Evolutionary conservation across 2,113 vertebrate species (phyloP).

Genomic region (Gnathonemus echidnorhynchus): DNA sequence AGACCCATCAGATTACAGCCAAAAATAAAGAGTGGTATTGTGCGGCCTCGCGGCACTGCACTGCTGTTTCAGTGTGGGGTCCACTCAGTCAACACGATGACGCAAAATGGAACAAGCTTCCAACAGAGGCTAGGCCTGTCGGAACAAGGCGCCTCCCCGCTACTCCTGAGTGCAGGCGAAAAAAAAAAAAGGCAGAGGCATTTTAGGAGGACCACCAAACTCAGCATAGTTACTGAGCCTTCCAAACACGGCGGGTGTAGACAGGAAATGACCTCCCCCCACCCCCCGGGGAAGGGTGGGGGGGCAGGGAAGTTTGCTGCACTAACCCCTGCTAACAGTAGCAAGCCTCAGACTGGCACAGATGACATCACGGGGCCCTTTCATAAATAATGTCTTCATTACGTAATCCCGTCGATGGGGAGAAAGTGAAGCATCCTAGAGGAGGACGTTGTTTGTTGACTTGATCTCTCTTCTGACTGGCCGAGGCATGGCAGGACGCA

Average conservation of each 20-base stretch:
- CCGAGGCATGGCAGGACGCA: neutral
- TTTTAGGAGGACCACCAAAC: conserved; percentile 25
- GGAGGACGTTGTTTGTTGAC: conserved; percentile 33
- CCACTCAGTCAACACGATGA: conserved; percentile 71
- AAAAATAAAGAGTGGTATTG: conserved; percentile 61
- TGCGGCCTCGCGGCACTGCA: conserved; percentile 42
- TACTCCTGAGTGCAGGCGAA: conserved; percentile 50
- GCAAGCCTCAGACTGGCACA: conserved; percentile 33
- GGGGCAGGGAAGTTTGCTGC: conserved; percentile 29
- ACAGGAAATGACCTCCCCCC: conserved; percentile 15
- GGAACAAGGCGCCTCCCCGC: conserved; percentile 65
- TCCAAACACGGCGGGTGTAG: conserved; percentile 13
- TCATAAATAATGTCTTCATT: conserved; percentile 34
- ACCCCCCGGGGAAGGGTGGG: neutral
- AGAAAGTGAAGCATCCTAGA: conserved; percentile 40
- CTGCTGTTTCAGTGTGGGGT: conserved; percentile 70
- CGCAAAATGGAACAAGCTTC: conserved; percentile 73
- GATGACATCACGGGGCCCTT: conserved; percentile 42
- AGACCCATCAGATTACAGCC: conserved; percentile 69
- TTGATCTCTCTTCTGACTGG: conserved; percentile 19
- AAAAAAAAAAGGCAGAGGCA: conserved; percentile 29
- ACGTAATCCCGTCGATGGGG: conserved; percentile 34
- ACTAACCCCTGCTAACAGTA: conserved; percentile 32
- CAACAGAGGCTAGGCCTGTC: conserved; percentile 65
- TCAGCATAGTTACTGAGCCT: conserved; percentile 15